These are phyloP conservation scores for Spodoptera frugiperda DNA, from an alignment of 1,140 invertebrate genomes.

Conservation along the genomic window DNA sequence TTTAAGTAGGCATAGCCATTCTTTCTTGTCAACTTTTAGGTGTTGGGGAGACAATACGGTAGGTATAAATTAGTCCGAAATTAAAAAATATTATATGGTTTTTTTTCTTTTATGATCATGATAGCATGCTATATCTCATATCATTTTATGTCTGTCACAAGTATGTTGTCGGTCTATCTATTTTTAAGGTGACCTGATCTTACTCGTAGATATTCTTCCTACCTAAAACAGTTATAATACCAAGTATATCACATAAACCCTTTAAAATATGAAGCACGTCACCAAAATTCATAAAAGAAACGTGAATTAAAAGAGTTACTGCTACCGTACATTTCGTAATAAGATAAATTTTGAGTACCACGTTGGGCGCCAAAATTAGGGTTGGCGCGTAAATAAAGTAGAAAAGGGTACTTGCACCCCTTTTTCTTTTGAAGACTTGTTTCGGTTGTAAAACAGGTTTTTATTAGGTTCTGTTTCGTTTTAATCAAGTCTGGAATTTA, in stretches of 20 bases:
- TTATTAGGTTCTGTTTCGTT: slow-evolving; percentile 8
- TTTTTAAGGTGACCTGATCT: background rate
- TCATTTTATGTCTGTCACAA: too few relatives aligned
- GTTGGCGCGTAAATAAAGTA: background rate
- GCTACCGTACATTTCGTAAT: background rate
- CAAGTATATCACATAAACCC: too few relatives aligned
- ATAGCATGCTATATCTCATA: too few relatives aligned
- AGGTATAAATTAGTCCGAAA: too few relatives aligned
- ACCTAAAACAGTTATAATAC: too few relatives aligned
- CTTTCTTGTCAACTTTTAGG: too few relatives aligned
- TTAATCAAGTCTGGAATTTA: slow-evolving; percentile 25
- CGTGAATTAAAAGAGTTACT: background rate
- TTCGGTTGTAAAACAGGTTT: slow-evolving; percentile 23
- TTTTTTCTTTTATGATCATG: too few relatives aligned
- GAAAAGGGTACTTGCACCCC: slow-evolving; percentile 11
- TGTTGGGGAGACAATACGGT: too few relatives aligned
- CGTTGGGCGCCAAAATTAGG: slow-evolving; percentile 37
- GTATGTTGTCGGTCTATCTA: too few relatives aligned
- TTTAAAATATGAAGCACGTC: background rate
- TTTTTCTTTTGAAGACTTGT: slow-evolving; percentile 1
- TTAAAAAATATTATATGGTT: too few relatives aligned
- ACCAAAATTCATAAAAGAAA: background rate
- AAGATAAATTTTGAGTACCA: slow-evolving; percentile 14
- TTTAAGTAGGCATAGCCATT: too few relatives aligned
- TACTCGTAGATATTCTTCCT: too few relatives aligned